Conservation (phyloP, 92 coral and sea anemone species). For the Pocillopora meandrina region DNA sequence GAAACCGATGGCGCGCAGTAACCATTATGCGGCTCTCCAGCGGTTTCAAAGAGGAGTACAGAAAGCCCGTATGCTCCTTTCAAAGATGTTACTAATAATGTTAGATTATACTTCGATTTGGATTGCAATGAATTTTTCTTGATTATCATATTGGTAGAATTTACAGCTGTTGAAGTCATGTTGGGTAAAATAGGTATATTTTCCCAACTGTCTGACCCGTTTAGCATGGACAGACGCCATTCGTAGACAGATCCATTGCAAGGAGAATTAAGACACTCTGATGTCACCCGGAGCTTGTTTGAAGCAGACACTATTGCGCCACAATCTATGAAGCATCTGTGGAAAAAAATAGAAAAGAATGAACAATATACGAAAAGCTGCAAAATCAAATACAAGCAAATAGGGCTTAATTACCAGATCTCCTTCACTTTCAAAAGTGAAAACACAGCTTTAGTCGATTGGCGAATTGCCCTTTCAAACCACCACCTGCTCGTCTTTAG, state of each 20-base stretch:
- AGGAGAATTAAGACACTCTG: constrained; percentile 14
- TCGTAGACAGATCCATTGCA: constrained; percentile 22
- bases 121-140: neutral
- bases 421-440: too few relatives aligned
- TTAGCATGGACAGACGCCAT: neutral
- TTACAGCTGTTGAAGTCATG: constrained; percentile 3
- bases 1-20: neutral
- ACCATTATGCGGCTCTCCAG: neutral
- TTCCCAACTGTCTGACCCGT: neutral
- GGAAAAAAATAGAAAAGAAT: neutral
- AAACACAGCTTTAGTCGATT: too few relatives aligned
- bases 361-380: neutral
- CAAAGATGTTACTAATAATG: neutral
- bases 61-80: neutral
- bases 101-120: neutral
- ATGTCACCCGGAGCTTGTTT: constrained; percentile 26
- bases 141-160: constrained; percentile 2
- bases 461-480: too few relatives aligned
- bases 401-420: too few relatives aligned
- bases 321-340: constrained; percentile 23
- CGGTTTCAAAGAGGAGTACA: neutral
- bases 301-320: constrained; percentile 9
- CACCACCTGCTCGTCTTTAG: too few relatives aligned
- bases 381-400: too few relatives aligned
- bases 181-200: neutral